These are phyloP conservation scores for Papilio helenus DNA, from an alignment of 1,140 invertebrate genomes.

Conservation along the genomic window DNA sequence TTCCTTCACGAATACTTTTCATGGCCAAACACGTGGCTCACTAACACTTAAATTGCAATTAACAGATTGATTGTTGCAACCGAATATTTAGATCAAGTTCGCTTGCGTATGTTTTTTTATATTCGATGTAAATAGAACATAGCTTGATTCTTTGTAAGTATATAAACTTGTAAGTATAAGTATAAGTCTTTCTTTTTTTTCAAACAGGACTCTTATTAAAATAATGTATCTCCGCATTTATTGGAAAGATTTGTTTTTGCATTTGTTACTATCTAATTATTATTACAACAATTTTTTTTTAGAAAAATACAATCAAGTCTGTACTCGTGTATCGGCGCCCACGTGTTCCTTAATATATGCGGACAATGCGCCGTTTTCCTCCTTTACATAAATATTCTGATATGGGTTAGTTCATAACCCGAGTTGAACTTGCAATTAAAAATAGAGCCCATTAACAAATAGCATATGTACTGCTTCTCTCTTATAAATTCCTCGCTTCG, in stretches of 20 bases:
- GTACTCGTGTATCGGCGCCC: background rate
- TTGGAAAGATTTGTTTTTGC: background rate
- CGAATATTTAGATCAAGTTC: background rate
- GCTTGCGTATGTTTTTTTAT: background rate
- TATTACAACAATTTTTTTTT: background rate
- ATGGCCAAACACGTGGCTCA: background rate
- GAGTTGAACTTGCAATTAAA: background rate
- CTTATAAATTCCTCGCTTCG: too few species aligned
- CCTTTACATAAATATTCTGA: background rate
- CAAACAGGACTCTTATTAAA: too few species aligned
- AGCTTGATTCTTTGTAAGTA: background rate
- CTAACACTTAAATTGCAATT: background rate
- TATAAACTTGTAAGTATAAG: too few species aligned
- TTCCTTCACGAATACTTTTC: background rate
- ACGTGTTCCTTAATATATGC: conserved; percentile 7
- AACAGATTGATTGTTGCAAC: conserved; percentile 9
- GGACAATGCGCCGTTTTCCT: background rate
- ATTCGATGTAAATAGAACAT: background rate
- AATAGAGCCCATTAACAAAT: background rate
- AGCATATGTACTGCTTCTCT: too few species aligned
- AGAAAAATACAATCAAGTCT: background rate
- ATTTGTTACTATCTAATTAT: background rate
- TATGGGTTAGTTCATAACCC: background rate
- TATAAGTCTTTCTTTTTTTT: background rate
- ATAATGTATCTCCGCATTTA: too few species aligned